Conservation (phyloP, 2,113 vertebrate species). For the Megalops atlanticus region DNA sequence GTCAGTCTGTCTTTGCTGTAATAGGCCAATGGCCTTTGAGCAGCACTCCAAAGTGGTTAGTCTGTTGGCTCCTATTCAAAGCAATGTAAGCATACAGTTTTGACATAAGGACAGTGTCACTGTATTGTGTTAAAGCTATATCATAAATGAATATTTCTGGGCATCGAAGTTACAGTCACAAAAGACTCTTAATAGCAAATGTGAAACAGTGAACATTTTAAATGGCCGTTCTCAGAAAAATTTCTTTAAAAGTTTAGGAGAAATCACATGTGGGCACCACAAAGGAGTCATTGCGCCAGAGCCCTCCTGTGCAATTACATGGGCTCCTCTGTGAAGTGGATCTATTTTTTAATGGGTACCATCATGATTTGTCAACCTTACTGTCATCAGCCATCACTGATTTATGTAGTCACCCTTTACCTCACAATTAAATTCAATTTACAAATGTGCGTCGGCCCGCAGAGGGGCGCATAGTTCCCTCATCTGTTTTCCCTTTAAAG, state of each 20-base stretch:
- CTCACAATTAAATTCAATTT: constrained; percentile 54
- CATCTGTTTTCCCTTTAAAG: constrained; percentile 64
- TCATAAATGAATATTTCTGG: background rate
- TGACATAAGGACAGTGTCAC: background rate
- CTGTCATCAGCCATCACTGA: no score
- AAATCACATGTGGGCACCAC: no score
- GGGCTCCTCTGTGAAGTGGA: constrained; percentile 23
- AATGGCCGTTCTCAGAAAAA: no score
- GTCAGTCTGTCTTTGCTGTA: background rate
- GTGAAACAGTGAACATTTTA: no score
- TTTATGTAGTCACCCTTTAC: constrained; percentile 53
- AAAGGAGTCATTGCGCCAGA: background rate
- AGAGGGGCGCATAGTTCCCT: constrained; percentile 49
- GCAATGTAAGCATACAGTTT: background rate
- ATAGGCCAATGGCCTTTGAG: background rate
- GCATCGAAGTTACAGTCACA: background rate
- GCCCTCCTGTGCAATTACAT: background rate
- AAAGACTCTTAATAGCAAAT: background rate
- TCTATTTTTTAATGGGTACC: constrained; percentile 46
- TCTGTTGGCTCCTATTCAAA: background rate
- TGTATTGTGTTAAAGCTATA: background rate
- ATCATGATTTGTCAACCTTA: constrained; percentile 52
- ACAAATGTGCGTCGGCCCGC: constrained; percentile 48
- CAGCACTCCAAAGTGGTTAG: background rate
- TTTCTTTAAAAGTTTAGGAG: no score